Conservation (phyloP, 30 jellyfish, hydroid and myxozoan species). For the Turritopsis rubra region DNA sequence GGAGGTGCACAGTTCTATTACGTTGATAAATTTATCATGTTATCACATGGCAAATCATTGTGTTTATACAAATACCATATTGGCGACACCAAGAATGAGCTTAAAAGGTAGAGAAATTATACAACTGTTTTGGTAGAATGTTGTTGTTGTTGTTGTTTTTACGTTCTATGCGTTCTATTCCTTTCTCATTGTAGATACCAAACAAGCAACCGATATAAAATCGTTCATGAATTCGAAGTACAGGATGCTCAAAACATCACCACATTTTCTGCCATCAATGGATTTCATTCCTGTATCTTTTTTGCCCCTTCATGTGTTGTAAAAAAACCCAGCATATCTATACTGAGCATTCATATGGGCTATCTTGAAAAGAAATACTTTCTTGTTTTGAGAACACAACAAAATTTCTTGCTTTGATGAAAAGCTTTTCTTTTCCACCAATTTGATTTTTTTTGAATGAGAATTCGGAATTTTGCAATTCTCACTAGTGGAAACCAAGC, state of each 20-base stretch:
- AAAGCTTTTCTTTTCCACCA: too few relatives aligned
- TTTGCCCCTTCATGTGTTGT: too few relatives aligned
- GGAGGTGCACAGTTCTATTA: slow-evolving; percentile 81
- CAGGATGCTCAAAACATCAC: slow-evolving; percentile 62
- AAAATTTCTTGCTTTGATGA: too few relatives aligned
- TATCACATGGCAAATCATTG: slow-evolving; percentile 57
- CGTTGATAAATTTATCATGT: slow-evolving; percentile 68
- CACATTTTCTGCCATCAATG: slow-evolving; percentile 80
- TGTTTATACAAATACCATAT: slow-evolving; percentile 70
- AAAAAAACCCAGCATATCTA: too few relatives aligned
- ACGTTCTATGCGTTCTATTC: background rate
- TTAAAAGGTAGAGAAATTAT: slow-evolving; percentile 64
- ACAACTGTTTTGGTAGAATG: slow-evolving; percentile 7
- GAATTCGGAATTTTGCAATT: too few relatives aligned
- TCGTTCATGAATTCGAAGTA: slow-evolving; percentile 50
- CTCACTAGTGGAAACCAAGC: too few relatives aligned
- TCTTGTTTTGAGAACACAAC: too few relatives aligned
- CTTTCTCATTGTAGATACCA: slow-evolving; percentile 42
- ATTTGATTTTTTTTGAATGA: too few relatives aligned
- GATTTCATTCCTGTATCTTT: slow-evolving; percentile 94
- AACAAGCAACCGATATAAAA: slow-evolving; percentile 65
- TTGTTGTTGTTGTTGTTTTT: background rate
- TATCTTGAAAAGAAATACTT: too few relatives aligned
- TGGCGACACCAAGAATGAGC: slow-evolving; percentile 50
- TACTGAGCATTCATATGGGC: too few relatives aligned